These are phyloP conservation scores for Casuarius casuarius DNA, from an alignment of 2,113 vertebrate species.

Conservation along the genomic window DNA sequence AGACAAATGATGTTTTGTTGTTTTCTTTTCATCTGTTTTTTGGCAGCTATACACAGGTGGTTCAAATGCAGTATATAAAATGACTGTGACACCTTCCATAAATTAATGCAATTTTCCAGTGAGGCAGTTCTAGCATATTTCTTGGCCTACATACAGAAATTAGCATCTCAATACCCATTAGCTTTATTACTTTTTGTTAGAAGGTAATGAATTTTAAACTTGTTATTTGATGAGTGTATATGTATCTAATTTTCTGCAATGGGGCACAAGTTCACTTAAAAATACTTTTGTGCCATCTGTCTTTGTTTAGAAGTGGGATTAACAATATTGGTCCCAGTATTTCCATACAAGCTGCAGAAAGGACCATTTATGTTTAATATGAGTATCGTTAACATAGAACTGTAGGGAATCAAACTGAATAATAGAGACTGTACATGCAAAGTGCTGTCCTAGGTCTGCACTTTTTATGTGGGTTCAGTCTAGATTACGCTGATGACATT, in stretches of 20 bases:
- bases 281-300: not conserved
- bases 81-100: constrained; percentile 17
- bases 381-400: not conserved
- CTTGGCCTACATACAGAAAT: constrained; percentile 17
- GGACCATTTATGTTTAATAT: not conserved
- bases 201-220: constrained; percentile 62
- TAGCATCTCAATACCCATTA: constrained; percentile 15
- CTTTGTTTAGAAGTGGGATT: not conserved
- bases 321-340: not conserved
- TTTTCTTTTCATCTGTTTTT: not conserved
- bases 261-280: constrained; percentile 10
- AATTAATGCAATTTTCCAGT: constrained; percentile 3
- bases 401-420: not conserved
- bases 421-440: not conserved
- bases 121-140: constrained; percentile 11
- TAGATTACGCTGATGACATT: not conserved
- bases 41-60: not conserved
- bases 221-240: constrained; percentile 42
- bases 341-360: not conserved
- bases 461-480: not conserved
- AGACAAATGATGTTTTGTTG: not conserved
- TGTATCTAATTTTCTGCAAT: constrained; percentile 38
- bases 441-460: not conserved
- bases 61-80: not conserved
- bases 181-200: constrained; percentile 29